phyloP scores from a whole-genome alignment of 2,113 vertebrate genomes.

The Hydropotes inermis region DNA sequence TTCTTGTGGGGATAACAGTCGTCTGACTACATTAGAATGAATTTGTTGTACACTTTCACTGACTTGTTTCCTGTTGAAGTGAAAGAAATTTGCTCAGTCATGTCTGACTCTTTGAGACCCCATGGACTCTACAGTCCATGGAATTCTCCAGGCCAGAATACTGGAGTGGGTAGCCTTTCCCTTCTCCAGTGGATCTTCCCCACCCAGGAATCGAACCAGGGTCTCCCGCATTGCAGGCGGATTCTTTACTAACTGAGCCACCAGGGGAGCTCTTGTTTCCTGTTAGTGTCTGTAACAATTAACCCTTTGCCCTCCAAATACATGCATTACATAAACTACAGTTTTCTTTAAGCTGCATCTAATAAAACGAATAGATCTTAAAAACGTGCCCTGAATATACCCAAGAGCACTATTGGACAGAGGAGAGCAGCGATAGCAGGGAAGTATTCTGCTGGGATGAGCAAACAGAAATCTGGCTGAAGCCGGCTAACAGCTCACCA shows the following conservation, averaged over 20 bases:
- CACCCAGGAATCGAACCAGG: rapidly evolving
- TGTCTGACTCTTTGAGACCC: background rate
- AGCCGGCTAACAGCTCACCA: background rate
- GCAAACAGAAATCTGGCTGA: background rate
- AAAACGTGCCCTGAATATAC: background rate
- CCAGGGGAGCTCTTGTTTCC: background rate
- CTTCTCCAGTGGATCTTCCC: background rate
- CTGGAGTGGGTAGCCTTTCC: background rate
- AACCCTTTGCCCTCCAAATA: background rate
- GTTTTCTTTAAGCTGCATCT: background rate
- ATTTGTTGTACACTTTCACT: background rate
- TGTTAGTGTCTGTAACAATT: background rate
- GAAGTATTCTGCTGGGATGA: background rate
- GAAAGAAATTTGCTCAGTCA: background rate
- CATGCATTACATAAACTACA: background rate
- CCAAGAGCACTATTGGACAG: background rate
- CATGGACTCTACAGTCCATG: background rate
- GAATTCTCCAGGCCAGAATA: background rate
- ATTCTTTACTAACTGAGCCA: background rate
- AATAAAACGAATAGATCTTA: background rate
- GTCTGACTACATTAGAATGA: background rate
- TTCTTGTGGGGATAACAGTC: background rate
- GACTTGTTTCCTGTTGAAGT: background rate
- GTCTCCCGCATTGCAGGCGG: background rate
- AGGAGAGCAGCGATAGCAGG: background rate